Evolutionary conservation across 2,888 invertebrate genomes (phyloP), one percentile per base, ranked within the genome.

Genomic region (Thecophora atra): DNA sequence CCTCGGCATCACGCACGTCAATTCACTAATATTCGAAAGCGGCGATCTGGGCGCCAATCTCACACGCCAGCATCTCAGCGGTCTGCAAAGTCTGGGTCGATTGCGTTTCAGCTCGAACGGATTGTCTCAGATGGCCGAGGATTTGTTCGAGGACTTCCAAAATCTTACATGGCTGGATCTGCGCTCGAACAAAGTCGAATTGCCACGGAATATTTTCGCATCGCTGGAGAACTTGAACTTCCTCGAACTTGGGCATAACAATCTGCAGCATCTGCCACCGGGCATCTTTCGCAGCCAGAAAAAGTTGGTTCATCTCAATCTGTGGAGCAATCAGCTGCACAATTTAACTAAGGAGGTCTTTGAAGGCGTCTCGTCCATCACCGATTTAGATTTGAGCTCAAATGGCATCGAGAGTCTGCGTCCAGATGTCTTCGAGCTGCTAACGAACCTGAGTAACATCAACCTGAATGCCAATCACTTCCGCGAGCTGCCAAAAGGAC

Each of bases 381-480:
- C 89, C 78, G 89, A 89, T 76, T 87, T 95, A 74, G 93, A 93
- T 85, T 83, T 95, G 70, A 90, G 91, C 77, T 87, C 88, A 17
- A 94, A 93, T 83, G 88, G 88, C 66, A 88, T 94, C 76, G 88
- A 88, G 72, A 87, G 88, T 72, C 85, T 94, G 66, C 89, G 91
- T 0, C 82, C 88, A 8, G 89, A 90, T 77, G 88, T 91, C 65
- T 93, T 94, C 81, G 85, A 88, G 70, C 87, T 89, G 73, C 85
- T 93, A 70, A 87, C 85, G 42, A 91, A 91, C 80, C 85, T 94
- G 58, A 89, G 88, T 75, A 88, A 87, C 73, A 84, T 95, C 58
- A 91, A 91, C 81, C 87, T 95, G 74, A 90, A 89, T 81, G 88
- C 88, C n/a, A 94, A 93, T 80, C 89, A 90, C 77, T 91, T 93